Conservation (phyloP, 2,888 invertebrate genomes). For the Melipona bicolor region DNA sequence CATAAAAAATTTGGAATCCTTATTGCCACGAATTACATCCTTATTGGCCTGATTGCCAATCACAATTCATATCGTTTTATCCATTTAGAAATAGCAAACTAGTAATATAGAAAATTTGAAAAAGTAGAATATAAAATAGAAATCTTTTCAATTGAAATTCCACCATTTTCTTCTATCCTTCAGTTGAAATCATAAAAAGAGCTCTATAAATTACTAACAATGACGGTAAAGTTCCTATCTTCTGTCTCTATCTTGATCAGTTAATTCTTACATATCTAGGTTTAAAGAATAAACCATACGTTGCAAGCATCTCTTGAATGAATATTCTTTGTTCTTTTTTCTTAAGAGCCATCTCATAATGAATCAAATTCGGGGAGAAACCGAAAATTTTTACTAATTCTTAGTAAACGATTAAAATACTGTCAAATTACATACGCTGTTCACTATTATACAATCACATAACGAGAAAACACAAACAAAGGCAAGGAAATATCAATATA, state of each 20-base stretch:
- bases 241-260: constrained; percentile 64
- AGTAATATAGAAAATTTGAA: neutral
- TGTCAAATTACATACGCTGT: constrained; percentile 28
- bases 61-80: constrained; percentile 15
- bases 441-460: constrained; percentile 28
- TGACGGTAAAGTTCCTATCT: constrained; percentile 72
- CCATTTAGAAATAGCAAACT: neutral
- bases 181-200: constrained; percentile 70
- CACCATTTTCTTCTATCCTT: constrained; percentile 62
- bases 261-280: constrained; percentile 62
- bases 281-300: constrained; percentile 62
- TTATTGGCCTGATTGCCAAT: neutral
- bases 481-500: constrained; percentile 3
- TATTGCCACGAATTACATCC: constrained; percentile 39
- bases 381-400: constrained; percentile 24
- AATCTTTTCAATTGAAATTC: constrained; percentile 5
- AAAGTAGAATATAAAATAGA: neutral
- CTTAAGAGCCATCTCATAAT: constrained; percentile 22
- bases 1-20: constrained; percentile 41
- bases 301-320: constrained; percentile 42
- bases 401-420: constrained; percentile 19
- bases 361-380: constrained; percentile 29
- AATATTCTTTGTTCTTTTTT: neutral
- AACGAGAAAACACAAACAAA: constrained; percentile 18
- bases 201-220: constrained; percentile 74